A percentile compares a stretch with the other conserved stretches of the same genome.
Conservation (phyloP, 2,888 invertebrate genomes). For the Sinhomidia bicolor region DNA sequence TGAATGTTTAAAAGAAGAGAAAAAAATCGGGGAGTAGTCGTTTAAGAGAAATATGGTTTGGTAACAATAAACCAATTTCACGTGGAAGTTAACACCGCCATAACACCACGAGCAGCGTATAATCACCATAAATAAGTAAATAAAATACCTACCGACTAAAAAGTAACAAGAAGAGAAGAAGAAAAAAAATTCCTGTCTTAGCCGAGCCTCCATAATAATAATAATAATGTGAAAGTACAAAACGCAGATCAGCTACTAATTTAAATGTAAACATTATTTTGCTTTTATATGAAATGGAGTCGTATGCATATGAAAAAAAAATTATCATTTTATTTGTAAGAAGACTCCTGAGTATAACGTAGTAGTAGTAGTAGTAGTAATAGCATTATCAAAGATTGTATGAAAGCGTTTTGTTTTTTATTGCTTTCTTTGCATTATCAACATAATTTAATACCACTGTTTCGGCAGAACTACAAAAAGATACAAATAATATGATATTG, state of each 20-base stretch:
- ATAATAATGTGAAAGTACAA: background rate
- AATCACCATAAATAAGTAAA: slow-evolving; percentile 35
- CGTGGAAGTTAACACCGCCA: slow-evolving; percentile 46
- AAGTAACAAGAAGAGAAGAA: background rate
- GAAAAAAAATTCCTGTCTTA: background rate
- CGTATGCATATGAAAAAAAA: background rate
- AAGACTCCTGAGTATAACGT: background rate
- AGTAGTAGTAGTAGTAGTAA: too few relatives aligned
- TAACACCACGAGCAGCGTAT: background rate
- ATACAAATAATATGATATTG: slow-evolving; percentile 31
- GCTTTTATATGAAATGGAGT: too few relatives aligned
- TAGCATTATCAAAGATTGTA: too few relatives aligned
- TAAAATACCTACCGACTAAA: slow-evolving; percentile 21
- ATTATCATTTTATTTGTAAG: background rate
- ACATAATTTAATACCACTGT: slow-evolving; percentile 38
- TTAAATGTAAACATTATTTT: background rate
- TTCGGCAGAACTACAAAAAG: slow-evolving; percentile 50
- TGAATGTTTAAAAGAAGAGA: background rate
- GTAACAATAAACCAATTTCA: slow-evolving; percentile 56
- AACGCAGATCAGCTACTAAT: background rate
- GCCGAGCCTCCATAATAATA: background rate
- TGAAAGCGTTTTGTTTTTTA: slow-evolving; percentile 4
- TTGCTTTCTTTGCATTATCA: slow-evolving; percentile 25
- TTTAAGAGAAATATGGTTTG: slow-evolving; percentile 41
- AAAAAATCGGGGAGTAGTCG: background rate